phyloP scores from a whole-genome alignment of 2,888 invertebrate genomes.

The Acanthacorydalis orientalis region DNA sequence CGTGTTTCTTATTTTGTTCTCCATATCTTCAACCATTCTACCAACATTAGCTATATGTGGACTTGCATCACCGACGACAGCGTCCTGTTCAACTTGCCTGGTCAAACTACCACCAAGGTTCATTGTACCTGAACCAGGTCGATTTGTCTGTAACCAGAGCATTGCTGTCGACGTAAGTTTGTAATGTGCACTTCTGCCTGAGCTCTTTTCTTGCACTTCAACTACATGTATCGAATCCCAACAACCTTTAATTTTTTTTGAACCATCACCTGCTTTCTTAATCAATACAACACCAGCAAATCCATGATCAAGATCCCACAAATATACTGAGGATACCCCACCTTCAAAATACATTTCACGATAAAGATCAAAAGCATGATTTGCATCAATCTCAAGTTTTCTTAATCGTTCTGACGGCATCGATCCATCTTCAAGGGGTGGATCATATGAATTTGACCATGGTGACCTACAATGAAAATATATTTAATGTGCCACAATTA shows the following conservation, averaged over 20 bases:
- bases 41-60: conserved; percentile 99
- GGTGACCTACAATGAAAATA: conserved; percentile 52
- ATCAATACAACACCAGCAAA: conserved; percentile 98
- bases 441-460: conserved; percentile 98
- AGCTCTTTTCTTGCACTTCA: conserved; percentile 93
- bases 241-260: conserved; percentile 82
- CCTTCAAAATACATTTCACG: conserved; percentile 99
- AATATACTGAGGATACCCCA: conserved; percentile 96
- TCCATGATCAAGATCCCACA: conserved; percentile 98
- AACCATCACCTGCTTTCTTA: conserved; percentile 97
- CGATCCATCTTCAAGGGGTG: conserved; percentile 93
- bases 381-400: conserved; percentile 93
- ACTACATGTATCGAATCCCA: conserved; percentile 99
- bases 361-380: conserved; percentile 96
- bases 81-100: conserved; percentile 90
- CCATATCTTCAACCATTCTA: conserved; percentile 98
- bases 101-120: conserved; percentile 97
- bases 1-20: conserved; percentile 96
- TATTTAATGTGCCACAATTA: not conserved
- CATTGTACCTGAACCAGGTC: conserved; percentile 94
- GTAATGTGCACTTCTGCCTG: conserved; percentile 88
- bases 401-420: conserved; percentile 94
- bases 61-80: conserved; percentile 76
- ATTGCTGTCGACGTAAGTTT: conserved; percentile 98
- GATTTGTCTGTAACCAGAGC: conserved; percentile 98